These are phyloP conservation scores for Platypus cylindrus DNA, from an alignment of 2,888 invertebrate species.

Conservation along the genomic window DNA sequence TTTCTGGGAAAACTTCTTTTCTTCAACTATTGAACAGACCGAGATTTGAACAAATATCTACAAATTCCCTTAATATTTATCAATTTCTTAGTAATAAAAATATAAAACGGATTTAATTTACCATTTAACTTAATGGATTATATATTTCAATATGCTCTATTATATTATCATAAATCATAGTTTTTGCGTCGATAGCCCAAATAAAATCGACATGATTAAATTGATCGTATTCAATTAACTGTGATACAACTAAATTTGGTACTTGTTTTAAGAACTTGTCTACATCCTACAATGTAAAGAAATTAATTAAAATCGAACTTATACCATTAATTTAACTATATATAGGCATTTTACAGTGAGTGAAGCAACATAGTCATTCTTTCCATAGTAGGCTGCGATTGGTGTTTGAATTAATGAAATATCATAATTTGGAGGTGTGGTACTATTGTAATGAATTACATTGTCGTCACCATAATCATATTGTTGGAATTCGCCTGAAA, in stretches of 20 bases:
- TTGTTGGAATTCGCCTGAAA: conserved; percentile 29
- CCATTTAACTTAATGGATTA: neutral
- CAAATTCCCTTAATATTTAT: no score
- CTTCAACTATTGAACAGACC: no score
- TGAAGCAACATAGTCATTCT: conserved; percentile 15
- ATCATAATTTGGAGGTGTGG: conserved; percentile 35
- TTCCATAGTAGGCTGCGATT: conserved; percentile 13
- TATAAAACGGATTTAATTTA: no score
- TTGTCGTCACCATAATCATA: conserved; percentile 41
- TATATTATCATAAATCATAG: conserved; percentile 5
- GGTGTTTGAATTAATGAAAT: conserved; percentile 27
- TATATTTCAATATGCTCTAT: conserved; percentile 3
- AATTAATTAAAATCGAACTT: neutral
- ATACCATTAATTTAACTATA: no score
- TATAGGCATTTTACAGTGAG: no score
- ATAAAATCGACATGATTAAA: conserved; percentile 20
- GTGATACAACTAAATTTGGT: conserved; percentile 24
- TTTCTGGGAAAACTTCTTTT: no score
- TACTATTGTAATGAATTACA: conserved; percentile 25
- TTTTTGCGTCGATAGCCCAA: conserved; percentile 15
- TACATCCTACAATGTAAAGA: conserved; percentile 38
- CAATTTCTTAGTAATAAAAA: no score
- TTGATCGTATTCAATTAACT: conserved; percentile 11
- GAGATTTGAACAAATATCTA: no score
- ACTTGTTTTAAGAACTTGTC: conserved; percentile 38